These are phyloP conservation scores for Exephanes ischioxanthus DNA, from an alignment of 2,888 invertebrate genomes.

Conservation along the genomic window DNA sequence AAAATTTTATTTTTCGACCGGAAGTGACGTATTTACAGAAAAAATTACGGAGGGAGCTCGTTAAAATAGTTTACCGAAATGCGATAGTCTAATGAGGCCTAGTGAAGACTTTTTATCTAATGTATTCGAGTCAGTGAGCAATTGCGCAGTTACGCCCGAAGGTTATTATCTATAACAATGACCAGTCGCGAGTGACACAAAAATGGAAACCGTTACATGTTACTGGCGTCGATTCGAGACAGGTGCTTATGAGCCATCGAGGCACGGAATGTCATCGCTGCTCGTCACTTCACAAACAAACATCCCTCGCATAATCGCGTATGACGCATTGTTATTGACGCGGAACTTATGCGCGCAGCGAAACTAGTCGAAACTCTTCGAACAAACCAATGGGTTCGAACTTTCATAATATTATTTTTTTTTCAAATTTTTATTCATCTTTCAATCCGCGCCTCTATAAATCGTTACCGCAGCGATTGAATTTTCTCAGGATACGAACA, in stretches of 20 bases:
- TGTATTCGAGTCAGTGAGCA: not conserved
- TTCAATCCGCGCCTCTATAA: not conserved
- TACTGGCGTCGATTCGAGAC: not conserved
- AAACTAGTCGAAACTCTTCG: not conserved
- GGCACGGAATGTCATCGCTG: not conserved
- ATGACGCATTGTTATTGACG: not conserved
- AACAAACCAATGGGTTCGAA: not conserved
- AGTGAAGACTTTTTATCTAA: too few relatives aligned
- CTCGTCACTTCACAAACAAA: not conserved
- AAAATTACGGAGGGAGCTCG: too few relatives aligned
- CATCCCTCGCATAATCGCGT: not conserved
- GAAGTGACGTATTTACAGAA: too few relatives aligned
- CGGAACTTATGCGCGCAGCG: not conserved
- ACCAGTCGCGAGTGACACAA: not conserved
- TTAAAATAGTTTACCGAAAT: too few relatives aligned
- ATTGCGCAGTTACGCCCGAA: not conserved
- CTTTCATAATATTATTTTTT: not conserved
- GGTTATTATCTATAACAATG: not conserved
- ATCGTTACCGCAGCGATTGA: not conserved
- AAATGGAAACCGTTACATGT: not conserved
- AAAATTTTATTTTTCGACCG: too few relatives aligned
- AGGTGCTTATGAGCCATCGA: not conserved
- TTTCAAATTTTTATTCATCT: not conserved
- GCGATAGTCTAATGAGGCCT: too few relatives aligned
- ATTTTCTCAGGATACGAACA: not conserved